phyloP scores from a whole-genome alignment of 2,797 vertebrate genomes.

The Catamblyrhynchus diadema region DNA sequence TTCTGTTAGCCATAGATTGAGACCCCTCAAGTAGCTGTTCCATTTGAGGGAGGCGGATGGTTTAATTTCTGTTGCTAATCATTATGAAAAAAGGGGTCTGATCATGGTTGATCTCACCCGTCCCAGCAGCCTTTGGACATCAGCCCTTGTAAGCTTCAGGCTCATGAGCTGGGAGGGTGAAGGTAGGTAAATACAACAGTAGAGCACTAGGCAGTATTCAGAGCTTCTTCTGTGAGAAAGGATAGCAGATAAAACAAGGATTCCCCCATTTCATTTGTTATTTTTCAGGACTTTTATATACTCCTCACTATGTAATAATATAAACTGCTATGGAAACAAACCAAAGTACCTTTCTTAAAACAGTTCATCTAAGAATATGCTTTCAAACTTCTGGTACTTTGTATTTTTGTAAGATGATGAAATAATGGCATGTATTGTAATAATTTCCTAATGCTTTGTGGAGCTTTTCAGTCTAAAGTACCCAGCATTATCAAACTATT shows the following conservation, averaged over 20 bases:
- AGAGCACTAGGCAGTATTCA: background rate
- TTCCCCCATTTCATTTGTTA: background rate
- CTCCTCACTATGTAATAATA: background rate
- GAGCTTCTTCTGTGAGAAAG: background rate
- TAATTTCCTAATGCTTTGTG: background rate
- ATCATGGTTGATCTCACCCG: background rate
- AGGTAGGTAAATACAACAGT: background rate
- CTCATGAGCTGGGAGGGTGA: background rate
- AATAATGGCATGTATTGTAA: background rate
- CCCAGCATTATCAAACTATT: background rate
- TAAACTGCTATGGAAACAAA: background rate
- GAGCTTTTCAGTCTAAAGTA: background rate
- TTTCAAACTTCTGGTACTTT: background rate
- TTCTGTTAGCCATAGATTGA: background rate
- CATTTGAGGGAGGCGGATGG: background rate
- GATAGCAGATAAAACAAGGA: background rate
- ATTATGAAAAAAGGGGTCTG: background rate
- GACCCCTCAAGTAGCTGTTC: background rate
- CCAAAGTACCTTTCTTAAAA: background rate
- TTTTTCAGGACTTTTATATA: background rate
- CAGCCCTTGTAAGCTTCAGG: background rate
- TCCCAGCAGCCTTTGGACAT: background rate
- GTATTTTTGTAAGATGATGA: conserved; percentile 6
- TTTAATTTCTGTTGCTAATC: background rate
- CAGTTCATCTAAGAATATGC: background rate